A percentile compares a stretch with the other conserved stretches of the same genome.
Conservation (phyloP, 2,797 vertebrate species). For the Smutsia temminckii region DNA sequence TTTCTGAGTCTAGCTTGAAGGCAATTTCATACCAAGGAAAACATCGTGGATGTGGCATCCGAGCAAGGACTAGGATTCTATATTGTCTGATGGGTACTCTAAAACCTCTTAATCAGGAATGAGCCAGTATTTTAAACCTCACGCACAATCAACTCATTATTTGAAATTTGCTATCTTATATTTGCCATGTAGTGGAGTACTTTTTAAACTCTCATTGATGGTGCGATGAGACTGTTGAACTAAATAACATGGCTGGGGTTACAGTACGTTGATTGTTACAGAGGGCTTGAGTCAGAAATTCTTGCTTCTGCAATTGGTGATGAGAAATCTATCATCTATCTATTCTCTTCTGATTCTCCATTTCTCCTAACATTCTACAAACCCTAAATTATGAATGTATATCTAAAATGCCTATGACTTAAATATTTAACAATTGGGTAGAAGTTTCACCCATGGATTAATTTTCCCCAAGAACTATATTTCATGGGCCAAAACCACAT, state of each 20-base stretch:
- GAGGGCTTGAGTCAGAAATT: neutral
- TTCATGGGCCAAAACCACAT: neutral
- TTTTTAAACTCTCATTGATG: conserved; percentile 19
- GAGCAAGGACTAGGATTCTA: conserved; percentile 16
- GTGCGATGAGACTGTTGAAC: conserved; percentile 22
- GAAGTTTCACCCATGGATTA: neutral
- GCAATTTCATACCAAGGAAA: conserved; percentile 46
- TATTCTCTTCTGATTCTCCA: neutral
- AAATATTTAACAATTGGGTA: neutral
- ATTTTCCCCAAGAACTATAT: neutral
- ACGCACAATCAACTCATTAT: conserved; percentile 30
- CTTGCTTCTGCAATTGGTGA: neutral
- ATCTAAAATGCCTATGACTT: neutral
- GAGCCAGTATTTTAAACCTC: conserved; percentile 21
- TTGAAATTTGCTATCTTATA: conserved; percentile 49
- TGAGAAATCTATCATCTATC: neutral
- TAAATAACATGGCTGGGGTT: neutral
- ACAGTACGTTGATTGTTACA: neutral
- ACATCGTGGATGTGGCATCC: conserved; percentile 14
- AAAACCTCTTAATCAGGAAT: conserved; percentile 41
- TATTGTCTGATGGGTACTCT: conserved; percentile 25
- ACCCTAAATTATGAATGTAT: neutral
- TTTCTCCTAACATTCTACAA: neutral
- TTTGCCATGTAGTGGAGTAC: conserved; percentile 14
- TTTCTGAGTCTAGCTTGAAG: neutral